Conservation (phyloP, 1,140 invertebrate species). For the Acromyrmex heyeri region DNA sequence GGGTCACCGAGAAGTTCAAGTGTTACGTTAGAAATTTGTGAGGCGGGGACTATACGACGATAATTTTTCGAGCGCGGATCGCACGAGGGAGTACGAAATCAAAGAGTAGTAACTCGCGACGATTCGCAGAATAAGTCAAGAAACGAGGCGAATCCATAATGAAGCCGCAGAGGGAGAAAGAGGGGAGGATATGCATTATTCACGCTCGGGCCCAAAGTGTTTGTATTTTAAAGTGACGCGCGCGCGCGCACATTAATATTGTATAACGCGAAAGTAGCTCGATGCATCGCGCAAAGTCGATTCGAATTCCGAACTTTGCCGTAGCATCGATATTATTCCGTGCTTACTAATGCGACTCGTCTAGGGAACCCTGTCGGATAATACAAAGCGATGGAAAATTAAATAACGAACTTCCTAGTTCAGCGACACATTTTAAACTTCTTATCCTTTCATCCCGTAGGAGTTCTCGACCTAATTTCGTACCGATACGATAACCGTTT, state of each 20-base stretch:
- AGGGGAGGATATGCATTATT: slow-evolving; percentile 63
- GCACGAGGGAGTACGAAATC: not conserved
- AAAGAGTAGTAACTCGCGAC: slow-evolving; percentile 13
- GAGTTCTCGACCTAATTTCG: slow-evolving; percentile 24
- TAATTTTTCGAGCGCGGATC: slow-evolving; percentile 44
- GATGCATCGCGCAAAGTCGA: slow-evolving; percentile 61
- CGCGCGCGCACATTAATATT: slow-evolving; percentile 70
- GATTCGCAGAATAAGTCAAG: slow-evolving; percentile 49
- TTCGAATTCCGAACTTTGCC: slow-evolving; percentile 63
- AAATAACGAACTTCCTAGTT: slow-evolving; percentile 38
- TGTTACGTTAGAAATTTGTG: slow-evolving; percentile 52
- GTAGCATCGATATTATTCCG: slow-evolving; percentile 65
- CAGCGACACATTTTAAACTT: slow-evolving; percentile 41
- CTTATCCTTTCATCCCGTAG: not conserved
- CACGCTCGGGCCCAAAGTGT: slow-evolving; percentile 66
- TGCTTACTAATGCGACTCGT: slow-evolving; percentile 65
- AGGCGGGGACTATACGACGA: slow-evolving; percentile 4
- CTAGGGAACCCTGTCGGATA: slow-evolving; percentile 31
- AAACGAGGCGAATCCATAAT: slow-evolving; percentile 50
- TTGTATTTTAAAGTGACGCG: slow-evolving; percentile 75
- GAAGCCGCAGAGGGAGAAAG: not conserved
- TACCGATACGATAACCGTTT: slow-evolving; percentile 13
- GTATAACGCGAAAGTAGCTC: slow-evolving; percentile 68
- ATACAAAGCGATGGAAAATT: slow-evolving; percentile 58
- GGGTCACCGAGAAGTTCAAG: slow-evolving; percentile 42